Base-by-base conservation (phyloP, 2,888 invertebrate species). In the Macrophya alboannulata region DNA sequence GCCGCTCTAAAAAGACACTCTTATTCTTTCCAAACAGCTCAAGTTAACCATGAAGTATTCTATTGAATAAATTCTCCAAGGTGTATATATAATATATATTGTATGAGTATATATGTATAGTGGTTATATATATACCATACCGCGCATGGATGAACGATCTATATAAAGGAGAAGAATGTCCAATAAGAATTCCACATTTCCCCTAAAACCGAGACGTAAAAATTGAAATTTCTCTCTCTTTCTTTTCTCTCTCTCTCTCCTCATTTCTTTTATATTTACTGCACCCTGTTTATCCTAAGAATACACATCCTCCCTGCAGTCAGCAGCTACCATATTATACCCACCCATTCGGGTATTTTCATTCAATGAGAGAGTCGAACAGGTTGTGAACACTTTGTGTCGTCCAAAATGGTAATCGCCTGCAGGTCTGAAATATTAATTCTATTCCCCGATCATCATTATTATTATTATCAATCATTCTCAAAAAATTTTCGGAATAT, bases 21-120 rank as follows among this genome's bases (percentile, higher is more conserved):
- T 43, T n/a, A n/a, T 62, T 81, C 81, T 31, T 31, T 31, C 31
- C 21, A 21, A 81, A 21, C 81, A 59, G 31, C 31, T 17, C 79
- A 62, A 79, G 59, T 51, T 83, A 48, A 83, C 82, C 82, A 68
- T 83, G 68, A 83, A 65, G 82, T 83, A 68, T 83, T 83, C 82
- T 83, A 83, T 83, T 68, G 68, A 83, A 37, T 25, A 45, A 43
- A 83, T 83, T 83, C 68, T 68, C 48, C 82, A 48, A 83, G 68
- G 68, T 48, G n/a, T 62, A 4, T 62, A 31, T 3, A 31, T 31
- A 31, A 31, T 31, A 31, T 31, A 31, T 31, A 31, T 31, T 31
- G 3, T 31, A 31, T 31, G 3, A 31, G 31, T 31, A 31, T 31
- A 31, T 31, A 3, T 31, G 3, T 31, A 31, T n/a, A 31, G 3